Percentiles rank a stretch among this genome's conserved stretches.
These are phyloP conservation scores for Argya squamiceps DNA, from an alignment of 2,797 vertebrate species.

Conservation along the genomic window DNA sequence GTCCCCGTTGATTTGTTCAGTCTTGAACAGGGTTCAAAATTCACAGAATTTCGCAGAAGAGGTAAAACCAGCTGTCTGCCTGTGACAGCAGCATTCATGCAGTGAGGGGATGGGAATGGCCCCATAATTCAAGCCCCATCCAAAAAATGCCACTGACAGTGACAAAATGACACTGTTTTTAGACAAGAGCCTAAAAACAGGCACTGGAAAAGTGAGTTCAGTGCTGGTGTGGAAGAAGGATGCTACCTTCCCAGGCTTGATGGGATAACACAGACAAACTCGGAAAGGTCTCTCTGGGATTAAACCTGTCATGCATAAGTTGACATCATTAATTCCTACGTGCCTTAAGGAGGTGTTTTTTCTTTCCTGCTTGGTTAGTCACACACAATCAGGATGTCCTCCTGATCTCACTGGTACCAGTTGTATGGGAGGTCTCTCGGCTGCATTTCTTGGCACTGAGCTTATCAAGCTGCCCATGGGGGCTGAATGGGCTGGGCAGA, in stretches of 20 bases:
- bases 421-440: neutral
- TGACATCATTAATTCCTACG: neutral
- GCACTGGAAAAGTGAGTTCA: neutral
- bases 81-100: accelerated
- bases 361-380: neutral
- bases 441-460: neutral
- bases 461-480: neutral
- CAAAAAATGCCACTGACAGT: neutral
- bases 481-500: neutral
- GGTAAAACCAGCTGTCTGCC: constrained; percentile 16
- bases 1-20: neutral
- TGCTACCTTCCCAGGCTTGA: neutral
- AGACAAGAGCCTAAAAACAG: neutral
- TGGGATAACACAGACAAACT: neutral
- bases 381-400: neutral
- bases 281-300: neutral
- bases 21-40: neutral
- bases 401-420: neutral
- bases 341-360: neutral
- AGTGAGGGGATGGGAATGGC: neutral
- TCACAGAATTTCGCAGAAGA: neutral
- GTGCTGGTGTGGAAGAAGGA: neutral
- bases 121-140: neutral
- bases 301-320: neutral
- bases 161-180: too few relatives aligned